phyloP scores from a whole-genome alignment of 2,888 invertebrate species.

The Aphrophora alni region DNA sequence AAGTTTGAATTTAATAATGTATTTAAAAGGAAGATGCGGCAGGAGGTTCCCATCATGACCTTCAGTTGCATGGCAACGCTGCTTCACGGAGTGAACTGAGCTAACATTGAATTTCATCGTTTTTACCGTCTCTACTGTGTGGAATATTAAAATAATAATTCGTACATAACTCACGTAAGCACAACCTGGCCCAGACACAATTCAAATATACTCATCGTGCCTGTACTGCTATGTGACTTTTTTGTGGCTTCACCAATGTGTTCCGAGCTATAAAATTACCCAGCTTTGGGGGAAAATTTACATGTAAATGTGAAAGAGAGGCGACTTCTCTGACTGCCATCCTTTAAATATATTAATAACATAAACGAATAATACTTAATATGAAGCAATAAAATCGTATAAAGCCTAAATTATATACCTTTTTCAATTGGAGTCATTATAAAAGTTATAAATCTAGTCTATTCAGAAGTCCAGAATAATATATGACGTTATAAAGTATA shows the following conservation, averaged over 20 bases:
- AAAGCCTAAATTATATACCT: no score
- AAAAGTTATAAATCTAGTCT: neutral
- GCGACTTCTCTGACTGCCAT: no score
- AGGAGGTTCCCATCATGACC: neutral
- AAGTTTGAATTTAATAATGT: neutral
- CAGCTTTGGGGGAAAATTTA: neutral
- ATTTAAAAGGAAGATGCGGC: neutral
- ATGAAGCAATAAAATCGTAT: no score
- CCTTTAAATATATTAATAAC: no score
- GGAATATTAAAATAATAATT: conserved; percentile 28
- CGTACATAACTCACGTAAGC: conserved; percentile 22
- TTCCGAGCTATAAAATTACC: neutral
- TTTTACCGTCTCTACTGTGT: conserved; percentile 14
- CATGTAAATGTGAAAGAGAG: neutral
- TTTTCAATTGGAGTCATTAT: neutral
- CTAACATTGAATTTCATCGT: conserved; percentile 28
- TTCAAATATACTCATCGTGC: neutral
- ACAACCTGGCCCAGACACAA: neutral
- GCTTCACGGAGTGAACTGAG: no score
- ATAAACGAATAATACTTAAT: no score
- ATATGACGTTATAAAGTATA: no score
- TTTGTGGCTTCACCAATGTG: neutral
- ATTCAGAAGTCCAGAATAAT: no score
- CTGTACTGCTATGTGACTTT: neutral
- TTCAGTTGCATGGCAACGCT: no score